Conservation (phyloP, 2,888 invertebrate species). For the Trachelus iudaicus region DNA sequence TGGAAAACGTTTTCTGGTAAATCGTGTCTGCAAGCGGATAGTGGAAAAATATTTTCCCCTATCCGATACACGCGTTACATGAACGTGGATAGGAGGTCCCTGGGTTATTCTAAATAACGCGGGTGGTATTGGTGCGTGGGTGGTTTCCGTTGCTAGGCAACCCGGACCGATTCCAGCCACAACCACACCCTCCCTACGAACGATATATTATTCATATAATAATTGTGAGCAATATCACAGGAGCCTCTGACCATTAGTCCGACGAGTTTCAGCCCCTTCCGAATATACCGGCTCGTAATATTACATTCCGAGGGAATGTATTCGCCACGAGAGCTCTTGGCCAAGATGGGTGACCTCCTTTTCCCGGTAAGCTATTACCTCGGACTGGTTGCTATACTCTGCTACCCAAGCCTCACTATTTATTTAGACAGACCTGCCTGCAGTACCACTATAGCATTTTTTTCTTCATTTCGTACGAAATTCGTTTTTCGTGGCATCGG, state of each 20-base stretch:
- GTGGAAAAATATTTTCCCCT: background rate
- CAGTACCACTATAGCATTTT: background rate
- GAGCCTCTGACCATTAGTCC: background rate
- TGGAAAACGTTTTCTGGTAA: background rate
- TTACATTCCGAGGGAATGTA: background rate
- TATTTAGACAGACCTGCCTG: background rate
- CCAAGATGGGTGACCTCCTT: background rate
- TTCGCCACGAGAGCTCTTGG: background rate
- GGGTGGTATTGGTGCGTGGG: slow-evolving; percentile 40
- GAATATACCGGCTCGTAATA: background rate
- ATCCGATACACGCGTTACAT: background rate
- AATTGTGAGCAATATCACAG: slow-evolving; percentile 28
- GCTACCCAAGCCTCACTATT: background rate
- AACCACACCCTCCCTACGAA: slow-evolving; percentile 60
- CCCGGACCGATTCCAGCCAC: slow-evolving; percentile 54
- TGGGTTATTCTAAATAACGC: background rate
- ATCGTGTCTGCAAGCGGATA: background rate
- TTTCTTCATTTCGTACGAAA: background rate
- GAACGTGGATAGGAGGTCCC: background rate
- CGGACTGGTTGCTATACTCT: background rate
- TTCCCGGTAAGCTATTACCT: background rate
- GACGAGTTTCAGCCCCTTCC: background rate
- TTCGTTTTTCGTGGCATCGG: background rate
- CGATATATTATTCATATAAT: slow-evolving; percentile 62
- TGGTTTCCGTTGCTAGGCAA: slow-evolving; percentile 59